Base-by-base conservation (phyloP, 2,888 invertebrate species). In the Tanytarsus gracilentus region DNA sequence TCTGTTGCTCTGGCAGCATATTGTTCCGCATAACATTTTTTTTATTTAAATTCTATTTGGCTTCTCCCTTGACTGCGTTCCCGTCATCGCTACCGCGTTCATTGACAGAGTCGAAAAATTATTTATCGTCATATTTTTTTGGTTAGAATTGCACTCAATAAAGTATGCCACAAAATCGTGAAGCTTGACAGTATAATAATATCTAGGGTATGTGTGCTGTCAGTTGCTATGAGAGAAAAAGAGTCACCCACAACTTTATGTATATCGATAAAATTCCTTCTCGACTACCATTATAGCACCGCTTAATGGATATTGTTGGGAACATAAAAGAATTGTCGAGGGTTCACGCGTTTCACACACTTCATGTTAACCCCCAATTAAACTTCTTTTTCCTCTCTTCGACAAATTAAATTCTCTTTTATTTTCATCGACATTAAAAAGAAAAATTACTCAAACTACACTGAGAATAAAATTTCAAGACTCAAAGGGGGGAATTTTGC, bases 351-450 rank as follows among this genome's bases (percentile, higher is more conserved):
- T 18, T 33, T n/a, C n/a, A n/a, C n/a, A n/a, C n/a, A n/a, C 11
- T 50, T n/a, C 56, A 40, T 56, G 56, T 18, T 16, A 56, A 40
- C 56, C 40, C 40, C 33, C 56, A 56, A 56, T 56, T 56, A 56
- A 52, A 50, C 14, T 33, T 8, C 7, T 11, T 33, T 33, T n/a
- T 33, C n/a, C 11, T 9, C 6, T 33, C 33, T 11, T 11, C 9
- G n/a, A 33, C n/a, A 5, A 44, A 44, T 44, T 44, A 23, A 21
- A 4, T 21, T 40, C 8, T 7, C 23, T 44, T 6, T 44, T 18
- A 18, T n/a, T 4, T 5, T 33, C 33, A 33, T 33, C 11, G 33
- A 33, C 33, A 33, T 33, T 33, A 4, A 2, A 33, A 2, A 33
- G 33, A 11, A 11, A 5, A 33, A n/a, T 33, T n/a, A n/a, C n/a